Evolutionary conservation across 1,140 invertebrate genomes (phyloP), one percentile per base, ranked within the genome.

Genomic region (Eupeodes corollae): DNA sequence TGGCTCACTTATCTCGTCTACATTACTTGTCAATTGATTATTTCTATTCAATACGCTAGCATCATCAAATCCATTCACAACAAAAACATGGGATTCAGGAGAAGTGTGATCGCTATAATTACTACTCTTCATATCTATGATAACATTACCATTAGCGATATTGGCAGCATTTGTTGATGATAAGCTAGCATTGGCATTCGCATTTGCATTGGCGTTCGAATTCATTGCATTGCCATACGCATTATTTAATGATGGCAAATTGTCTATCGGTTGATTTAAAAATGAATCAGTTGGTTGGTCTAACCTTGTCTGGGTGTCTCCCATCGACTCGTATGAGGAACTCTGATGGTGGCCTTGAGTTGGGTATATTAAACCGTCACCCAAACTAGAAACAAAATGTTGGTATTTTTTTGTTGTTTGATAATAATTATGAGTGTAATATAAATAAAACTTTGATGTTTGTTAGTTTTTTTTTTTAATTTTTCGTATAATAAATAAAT

Each of bases 341-440:
- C 68, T 63, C 52, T 71, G 70, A 63, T 81, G 81, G 65, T 83
- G 80, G 53, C 80, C 79, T 49, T 86, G 80, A 63, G 85, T 83
- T 52, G 86, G 85, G 76, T 78, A 93, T 70, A 77, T 77, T 69
- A 88, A 79, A 72, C 90, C 89, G 73, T 92, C 87, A 65, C 88
- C 88, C 70, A 84, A 75, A 83, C 90, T 93, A 80, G 67, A 78
- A 78, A 63, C 56, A 66, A 63, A 63, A 70, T 68, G 44, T 41
- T 42, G 39, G 18, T 21, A 18, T 41, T 41, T 41, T 18, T 40
- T 40, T 40, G 8, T 21, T 21, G n/a, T 48, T 54, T 52, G 70
- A 72, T 61, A 70, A 56, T 59, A 54, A 61, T 52, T 61, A 47
- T 61, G 61, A 50, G 56, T 58, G 52, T 44, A 11, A 44, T 44